These are phyloP conservation scores for Hoplias malabaricus DNA, from an alignment of 2,113 vertebrate species.

Conservation along the genomic window DNA sequence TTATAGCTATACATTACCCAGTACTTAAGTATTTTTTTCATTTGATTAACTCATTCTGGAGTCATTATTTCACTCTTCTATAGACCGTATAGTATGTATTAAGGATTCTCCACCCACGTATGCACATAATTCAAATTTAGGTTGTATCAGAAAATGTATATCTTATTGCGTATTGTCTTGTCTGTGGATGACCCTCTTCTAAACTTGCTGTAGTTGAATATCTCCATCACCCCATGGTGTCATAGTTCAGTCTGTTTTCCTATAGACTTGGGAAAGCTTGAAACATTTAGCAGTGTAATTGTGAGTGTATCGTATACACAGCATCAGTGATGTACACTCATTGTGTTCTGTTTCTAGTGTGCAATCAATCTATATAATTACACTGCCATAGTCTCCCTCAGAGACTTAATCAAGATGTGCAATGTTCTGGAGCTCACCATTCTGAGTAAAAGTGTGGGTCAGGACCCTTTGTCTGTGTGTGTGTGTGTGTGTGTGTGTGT, in stretches of 20 bases:
- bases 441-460: neutral
- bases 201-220: neutral
- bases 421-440: too few species aligned
- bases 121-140: too few species aligned
- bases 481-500: neutral
- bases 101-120: too few species aligned
- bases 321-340: slow-evolving; percentile 39
- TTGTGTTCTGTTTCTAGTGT: slow-evolving; percentile 47
- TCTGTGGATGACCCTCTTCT: neutral
- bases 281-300: neutral
- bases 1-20: too few species aligned
- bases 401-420: slow-evolving; percentile 63
- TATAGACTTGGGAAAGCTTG: neutral
- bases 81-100: too few species aligned
- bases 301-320: slow-evolving; percentile 12
- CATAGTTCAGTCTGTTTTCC: neutral
- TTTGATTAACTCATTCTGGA: too few species aligned
- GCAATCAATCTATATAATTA: slow-evolving; percentile 72
- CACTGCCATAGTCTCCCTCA: slow-evolving; percentile 57
- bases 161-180: neutral
- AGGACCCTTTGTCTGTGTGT: neutral
- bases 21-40: too few species aligned
- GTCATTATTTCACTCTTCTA: too few species aligned
- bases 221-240: neutral
- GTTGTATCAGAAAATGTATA: too few species aligned